phyloP scores from a whole-genome alignment of 2,888 invertebrate genomes.

The Ctena decussata region DNA sequence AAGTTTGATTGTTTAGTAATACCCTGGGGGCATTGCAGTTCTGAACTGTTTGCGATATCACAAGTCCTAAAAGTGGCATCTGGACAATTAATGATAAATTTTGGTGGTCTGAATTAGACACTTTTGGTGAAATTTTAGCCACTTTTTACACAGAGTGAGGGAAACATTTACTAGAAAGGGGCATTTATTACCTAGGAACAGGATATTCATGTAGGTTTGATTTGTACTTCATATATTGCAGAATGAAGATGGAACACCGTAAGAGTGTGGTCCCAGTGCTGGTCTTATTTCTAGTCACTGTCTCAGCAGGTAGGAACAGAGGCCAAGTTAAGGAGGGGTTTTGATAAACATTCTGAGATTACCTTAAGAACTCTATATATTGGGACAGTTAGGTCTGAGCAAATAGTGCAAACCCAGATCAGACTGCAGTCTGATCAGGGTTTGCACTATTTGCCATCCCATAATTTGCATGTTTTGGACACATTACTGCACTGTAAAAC shows the following conservation, averaged over 20 bases:
- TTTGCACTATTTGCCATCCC: neutral
- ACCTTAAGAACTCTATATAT: neutral
- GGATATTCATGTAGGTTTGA: neutral
- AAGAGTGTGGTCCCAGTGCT: neutral
- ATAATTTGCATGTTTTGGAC: neutral
- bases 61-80: no score
- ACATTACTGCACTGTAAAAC: neutral
- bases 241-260: neutral
- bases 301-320: constrained; percentile 11
- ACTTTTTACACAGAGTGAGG: neutral
- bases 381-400: no score
- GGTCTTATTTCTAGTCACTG: neutral
- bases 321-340: no score
- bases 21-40: no score
- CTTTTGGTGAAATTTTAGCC: no score
- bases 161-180: neutral
- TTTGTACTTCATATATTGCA: neutral
- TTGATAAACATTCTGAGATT: neutral
- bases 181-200: no score
- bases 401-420: neutral
- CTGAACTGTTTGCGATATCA: no score
- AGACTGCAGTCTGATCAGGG: neutral
- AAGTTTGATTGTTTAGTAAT: no score
- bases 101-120: no score
- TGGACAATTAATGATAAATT: no score